A percentile compares a stretch with the other conserved stretches of the same genome.
These are phyloP conservation scores for Drosophila conformis DNA, from an alignment of 2,888 invertebrate genomes.

Conservation along the genomic window DNA sequence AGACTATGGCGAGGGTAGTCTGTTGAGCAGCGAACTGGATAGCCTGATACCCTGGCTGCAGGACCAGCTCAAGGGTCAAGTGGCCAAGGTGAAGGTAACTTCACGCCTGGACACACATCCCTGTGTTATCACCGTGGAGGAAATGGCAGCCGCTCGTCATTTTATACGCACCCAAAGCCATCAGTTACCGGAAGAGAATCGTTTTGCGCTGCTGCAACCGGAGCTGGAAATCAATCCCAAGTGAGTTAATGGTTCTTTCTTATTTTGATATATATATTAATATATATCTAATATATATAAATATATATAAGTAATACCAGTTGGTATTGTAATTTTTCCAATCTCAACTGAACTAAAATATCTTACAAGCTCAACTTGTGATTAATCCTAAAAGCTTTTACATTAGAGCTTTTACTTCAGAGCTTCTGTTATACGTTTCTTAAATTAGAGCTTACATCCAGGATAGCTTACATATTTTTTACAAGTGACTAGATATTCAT, in stretches of 20 bases:
- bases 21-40: slow-evolving; percentile 91
- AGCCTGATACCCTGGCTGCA: slow-evolving; percentile 92
- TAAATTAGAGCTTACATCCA: neutral
- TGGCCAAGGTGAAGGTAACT: slow-evolving; percentile 93
- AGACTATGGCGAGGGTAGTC: slow-evolving; percentile 88
- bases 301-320: too few relatives aligned
- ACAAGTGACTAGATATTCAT: neutral
- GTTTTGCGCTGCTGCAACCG: slow-evolving; percentile 94
- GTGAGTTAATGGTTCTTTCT: slow-evolving; percentile 85
- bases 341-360: too few relatives aligned
- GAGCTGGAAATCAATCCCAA: slow-evolving; percentile 97
- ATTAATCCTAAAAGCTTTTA: too few relatives aligned
- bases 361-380: too few relatives aligned
- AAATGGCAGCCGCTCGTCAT: slow-evolving; percentile 98
- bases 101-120: slow-evolving; percentile 94
- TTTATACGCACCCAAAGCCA: slow-evolving; percentile 96
- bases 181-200: slow-evolving; percentile 92
- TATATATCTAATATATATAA: neutral
- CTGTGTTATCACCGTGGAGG: slow-evolving; percentile 97
- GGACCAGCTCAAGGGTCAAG: slow-evolving; percentile 91
- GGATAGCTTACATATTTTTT: neutral
- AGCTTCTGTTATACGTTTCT: neutral
- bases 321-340: neutral
- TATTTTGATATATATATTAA: neutral
- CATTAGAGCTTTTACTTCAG: too few relatives aligned